phyloP scores from a whole-genome alignment of 1,140 invertebrate species.

The Nasonia vitripennis region DNA sequence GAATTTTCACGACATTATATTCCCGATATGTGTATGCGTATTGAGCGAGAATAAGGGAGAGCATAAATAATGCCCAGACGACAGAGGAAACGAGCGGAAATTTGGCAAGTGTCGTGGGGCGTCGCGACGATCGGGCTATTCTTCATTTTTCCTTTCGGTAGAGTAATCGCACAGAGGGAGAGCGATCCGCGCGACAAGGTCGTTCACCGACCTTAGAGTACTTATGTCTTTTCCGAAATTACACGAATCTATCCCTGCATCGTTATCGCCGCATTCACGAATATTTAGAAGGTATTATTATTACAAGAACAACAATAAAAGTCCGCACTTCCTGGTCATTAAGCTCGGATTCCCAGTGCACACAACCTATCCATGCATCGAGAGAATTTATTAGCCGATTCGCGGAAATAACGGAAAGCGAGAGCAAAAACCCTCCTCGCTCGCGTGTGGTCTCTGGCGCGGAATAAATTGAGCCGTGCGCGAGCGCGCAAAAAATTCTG shows the following conservation, averaged over 20 bases:
- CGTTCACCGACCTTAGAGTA: slow-evolving; percentile 20
- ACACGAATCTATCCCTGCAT: background rate
- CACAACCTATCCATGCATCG: slow-evolving; percentile 25
- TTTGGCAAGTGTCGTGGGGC: slow-evolving; percentile 24
- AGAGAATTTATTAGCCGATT: slow-evolving; percentile 61
- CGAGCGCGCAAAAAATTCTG: slow-evolving; percentile 31
- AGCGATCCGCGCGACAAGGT: background rate
- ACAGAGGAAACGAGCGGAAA: background rate
- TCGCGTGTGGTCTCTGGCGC: background rate
- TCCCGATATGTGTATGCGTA: too few relatives aligned
- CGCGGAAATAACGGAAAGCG: slow-evolving; percentile 59
- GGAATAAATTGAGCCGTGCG: slow-evolving; percentile 10
- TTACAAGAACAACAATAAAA: too few relatives aligned
- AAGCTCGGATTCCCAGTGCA: background rate
- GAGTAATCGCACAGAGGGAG: background rate
- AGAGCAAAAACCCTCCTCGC: background rate
- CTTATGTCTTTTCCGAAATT: background rate
- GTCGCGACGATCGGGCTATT: background rate
- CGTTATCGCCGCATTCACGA: too few relatives aligned
- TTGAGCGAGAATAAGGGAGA: background rate
- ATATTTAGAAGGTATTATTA: too few relatives aligned
- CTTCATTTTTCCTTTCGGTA: background rate
- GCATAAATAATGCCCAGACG: background rate
- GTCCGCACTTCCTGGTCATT: background rate
- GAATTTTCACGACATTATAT: background rate